Evolutionary conservation across 2,797 vertebrate species (phyloP).

Genomic region (Siniperca obscura): DNA sequence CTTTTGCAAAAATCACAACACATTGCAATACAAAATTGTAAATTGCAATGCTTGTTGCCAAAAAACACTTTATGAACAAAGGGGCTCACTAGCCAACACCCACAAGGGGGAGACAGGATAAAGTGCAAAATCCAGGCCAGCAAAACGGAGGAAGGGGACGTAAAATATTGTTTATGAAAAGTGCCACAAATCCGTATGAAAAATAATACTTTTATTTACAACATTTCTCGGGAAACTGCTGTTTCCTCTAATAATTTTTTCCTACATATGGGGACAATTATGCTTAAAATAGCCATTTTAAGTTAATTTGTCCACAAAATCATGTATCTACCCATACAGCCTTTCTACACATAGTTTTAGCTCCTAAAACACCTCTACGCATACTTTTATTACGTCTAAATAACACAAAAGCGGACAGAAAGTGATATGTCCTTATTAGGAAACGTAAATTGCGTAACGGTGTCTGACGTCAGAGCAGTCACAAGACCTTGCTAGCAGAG

Average conservation of each 20-base stretch:
- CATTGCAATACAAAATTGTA: background rate
- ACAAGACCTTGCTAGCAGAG: constrained; percentile 72
- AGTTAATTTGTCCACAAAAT: background rate
- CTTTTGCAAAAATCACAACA: constrained; percentile 16
- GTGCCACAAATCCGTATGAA: no score
- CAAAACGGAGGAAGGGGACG: background rate
- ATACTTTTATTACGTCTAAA: background rate
- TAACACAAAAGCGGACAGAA: background rate
- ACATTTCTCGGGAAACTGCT: background rate
- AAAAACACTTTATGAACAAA: background rate
- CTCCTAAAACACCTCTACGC: no score
- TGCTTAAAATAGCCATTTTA: background rate
- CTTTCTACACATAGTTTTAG: no score
- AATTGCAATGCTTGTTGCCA: background rate
- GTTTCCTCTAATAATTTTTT: background rate
- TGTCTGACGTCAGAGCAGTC: constrained; percentile 83
- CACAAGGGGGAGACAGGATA: constrained; percentile 63
- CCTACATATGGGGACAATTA: no score
- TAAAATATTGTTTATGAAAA: background rate
- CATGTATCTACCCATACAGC: background rate
- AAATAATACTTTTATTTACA: no score
- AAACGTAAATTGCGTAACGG: constrained; percentile 77
- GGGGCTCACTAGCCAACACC: background rate
- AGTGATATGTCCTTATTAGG: constrained; percentile 70
- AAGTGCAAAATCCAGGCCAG: background rate